Percentiles rank a stretch among this genome's conserved stretches.
Conservation (phyloP, 2,888 invertebrate species). For the Microchrysa polita region DNA sequence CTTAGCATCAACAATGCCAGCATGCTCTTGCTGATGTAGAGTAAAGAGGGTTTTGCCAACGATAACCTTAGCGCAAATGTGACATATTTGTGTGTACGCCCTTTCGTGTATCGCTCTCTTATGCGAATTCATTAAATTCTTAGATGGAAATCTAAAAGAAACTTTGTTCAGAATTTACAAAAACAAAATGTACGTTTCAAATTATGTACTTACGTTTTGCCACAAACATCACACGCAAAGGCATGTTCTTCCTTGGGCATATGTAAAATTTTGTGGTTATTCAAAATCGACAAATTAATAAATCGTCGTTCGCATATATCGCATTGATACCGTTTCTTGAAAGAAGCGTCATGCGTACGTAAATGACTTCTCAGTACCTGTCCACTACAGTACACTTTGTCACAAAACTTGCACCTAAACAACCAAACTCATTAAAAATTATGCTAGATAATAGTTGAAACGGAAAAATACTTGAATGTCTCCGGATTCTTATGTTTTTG, state of each 20-base stretch:
- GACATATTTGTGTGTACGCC: slow-evolving; percentile 53
- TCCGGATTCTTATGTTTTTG: slow-evolving; percentile 61
- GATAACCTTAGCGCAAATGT: slow-evolving; percentile 61
- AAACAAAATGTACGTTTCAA: not conserved
- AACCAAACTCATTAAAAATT: not conserved
- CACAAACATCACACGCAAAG: slow-evolving; percentile 57
- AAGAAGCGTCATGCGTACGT: slow-evolving; percentile 60
- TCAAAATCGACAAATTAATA: slow-evolving; percentile 59
- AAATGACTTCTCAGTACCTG: slow-evolving; percentile 61
- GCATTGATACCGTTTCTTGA: slow-evolving; percentile 58
- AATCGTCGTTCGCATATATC: slow-evolving; percentile 60
- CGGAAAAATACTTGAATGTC: slow-evolving; percentile 58
- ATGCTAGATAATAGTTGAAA: not conserved
- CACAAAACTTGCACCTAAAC: slow-evolving; percentile 59
- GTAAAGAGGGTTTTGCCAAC: slow-evolving; percentile 57
- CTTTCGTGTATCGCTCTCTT: slow-evolving; percentile 34
- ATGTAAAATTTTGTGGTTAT: slow-evolving; percentile 61
- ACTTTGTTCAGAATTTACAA: no score
- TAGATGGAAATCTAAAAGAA: slow-evolving; percentile 36
- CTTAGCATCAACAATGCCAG: slow-evolving; percentile 55
- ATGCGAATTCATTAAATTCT: slow-evolving; percentile 31
- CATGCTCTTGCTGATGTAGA: slow-evolving; percentile 59
- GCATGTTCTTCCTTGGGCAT: slow-evolving; percentile 58
- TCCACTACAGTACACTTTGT: slow-evolving; percentile 60
- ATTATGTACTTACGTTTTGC: slow-evolving; percentile 55